Base-by-base conservation (phyloP, 2,797 vertebrate species). In the Coregonus suidteri region DNA sequence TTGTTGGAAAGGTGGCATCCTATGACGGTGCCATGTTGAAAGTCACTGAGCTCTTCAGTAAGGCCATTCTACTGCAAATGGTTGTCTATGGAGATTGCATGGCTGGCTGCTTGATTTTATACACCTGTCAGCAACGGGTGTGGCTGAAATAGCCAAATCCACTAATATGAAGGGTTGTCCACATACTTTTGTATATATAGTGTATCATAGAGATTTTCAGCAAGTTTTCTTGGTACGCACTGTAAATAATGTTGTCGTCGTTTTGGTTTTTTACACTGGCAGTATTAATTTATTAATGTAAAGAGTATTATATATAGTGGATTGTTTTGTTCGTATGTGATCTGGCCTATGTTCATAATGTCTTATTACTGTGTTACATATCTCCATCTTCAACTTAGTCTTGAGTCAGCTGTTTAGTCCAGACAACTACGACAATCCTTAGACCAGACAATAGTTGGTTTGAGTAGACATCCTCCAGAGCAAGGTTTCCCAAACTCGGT, bases 231-330 rank as follows among this genome's bases (percentile, higher is more conserved):
- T 69, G 34, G 14, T n/a, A 65, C 59, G 3, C 14, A 62, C 62
- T 47, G 67, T 69, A 15, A 82, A 75, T 89, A 85, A 83, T 88
- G 52, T 85, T 74, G 73, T 82, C 2, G 0, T 68, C 2, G 0
- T 68, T 85, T 87, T 3, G 9, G 0, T 13, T 47, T 47, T 47
- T 47, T 47, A 13, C 41, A 47, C 41, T 47, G 41, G 41, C 41
- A 47, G 41, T 47, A 47, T 47, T 47, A 47, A 47, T 90, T 88
- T 88, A 91, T 81, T 78, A 20, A 78, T 83, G 75, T 86, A 68
- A 53, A 71, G 47, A 79, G 35, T 86, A 3, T 75, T 87, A 90
- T 89, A 84, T 87, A 84, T 81, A 86, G 83, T 82, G 82, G 68
- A 78, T 75, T 69, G 18, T 59, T 16, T 76, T 14, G 56, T 75